Percentiles rank a stretch among this genome's conserved stretches.
Conservation (phyloP, 2,113 vertebrate genomes). For the Orycteropus afer region DNA sequence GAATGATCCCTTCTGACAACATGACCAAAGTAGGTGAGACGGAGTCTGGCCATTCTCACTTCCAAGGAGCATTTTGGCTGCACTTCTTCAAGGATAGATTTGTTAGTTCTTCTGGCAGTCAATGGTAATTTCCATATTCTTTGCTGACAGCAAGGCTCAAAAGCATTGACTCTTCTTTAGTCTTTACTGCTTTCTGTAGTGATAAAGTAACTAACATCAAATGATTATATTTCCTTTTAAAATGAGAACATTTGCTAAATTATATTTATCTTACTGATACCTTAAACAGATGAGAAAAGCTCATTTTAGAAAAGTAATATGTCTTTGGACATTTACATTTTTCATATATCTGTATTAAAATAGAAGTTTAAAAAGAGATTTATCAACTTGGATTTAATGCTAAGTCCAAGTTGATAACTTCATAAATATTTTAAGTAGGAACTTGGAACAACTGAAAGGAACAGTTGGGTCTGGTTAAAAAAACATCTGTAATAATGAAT, state of each 20-base stretch:
- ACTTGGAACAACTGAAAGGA: slow-evolving; percentile 38
- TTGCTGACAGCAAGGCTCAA: too few species aligned
- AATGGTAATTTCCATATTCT: too few species aligned
- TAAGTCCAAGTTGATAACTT: slow-evolving; percentile 48
- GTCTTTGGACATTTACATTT: slow-evolving; percentile 23
- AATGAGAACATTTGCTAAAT: slow-evolving; percentile 1
- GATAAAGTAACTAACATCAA: neutral
- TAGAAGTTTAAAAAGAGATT: slow-evolving; percentile 39
- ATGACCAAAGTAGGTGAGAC: too few species aligned
- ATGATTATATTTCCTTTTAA: neutral
- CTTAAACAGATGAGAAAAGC: neutral
- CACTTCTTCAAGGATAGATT: too few species aligned
- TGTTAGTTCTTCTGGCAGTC: too few species aligned
- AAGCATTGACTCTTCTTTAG: too few species aligned
- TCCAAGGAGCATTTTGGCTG: too few species aligned
- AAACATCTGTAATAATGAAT: slow-evolving; percentile 30
- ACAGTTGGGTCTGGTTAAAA: slow-evolving; percentile 23
- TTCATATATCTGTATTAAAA: slow-evolving; percentile 14
- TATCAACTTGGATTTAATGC: neutral
- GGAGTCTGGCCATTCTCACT: too few species aligned
- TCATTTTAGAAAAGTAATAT: neutral
- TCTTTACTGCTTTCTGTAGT: neutral
- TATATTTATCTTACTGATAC: neutral
- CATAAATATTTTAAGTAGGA: slow-evolving; percentile 64
- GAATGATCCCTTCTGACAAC: too few species aligned